These are phyloP conservation scores for Caretta caretta DNA, from an alignment of 2,113 vertebrate species.

Conservation along the genomic window DNA sequence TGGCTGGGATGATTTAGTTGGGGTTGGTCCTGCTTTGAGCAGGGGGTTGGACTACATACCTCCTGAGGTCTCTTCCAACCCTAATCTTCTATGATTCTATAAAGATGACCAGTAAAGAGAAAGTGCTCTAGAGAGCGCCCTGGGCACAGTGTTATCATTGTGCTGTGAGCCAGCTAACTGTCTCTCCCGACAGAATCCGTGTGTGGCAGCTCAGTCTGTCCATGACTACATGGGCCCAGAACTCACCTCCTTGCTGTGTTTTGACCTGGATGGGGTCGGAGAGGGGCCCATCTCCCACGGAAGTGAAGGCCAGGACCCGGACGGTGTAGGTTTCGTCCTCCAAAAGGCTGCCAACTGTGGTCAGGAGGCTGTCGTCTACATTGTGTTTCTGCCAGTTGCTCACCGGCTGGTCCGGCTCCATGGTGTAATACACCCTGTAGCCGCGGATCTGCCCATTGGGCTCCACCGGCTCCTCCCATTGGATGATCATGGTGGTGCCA, in stretches of 20 bases:
- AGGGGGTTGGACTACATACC: no score
- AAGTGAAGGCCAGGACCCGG: conserved; percentile 95
- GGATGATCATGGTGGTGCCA: conserved; percentile 95
- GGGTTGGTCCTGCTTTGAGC: no score
- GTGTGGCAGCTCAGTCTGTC: neutral
- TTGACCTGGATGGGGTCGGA: conserved; percentile 97
- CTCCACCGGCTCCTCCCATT: conserved; percentile 98
- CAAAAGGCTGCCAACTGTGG: conserved; percentile 92
- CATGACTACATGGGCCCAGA: fast-evolving
- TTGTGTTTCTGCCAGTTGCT: conserved; percentile 97
- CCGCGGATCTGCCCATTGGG: conserved; percentile 97
- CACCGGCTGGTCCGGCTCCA: conserved; percentile 92
- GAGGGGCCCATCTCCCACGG: conserved; percentile 96
- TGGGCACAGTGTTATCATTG: neutral
- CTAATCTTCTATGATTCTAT: no score
- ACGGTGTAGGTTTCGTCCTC: conserved; percentile 95
- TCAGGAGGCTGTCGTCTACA: conserved; percentile 95
- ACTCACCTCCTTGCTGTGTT: conserved; percentile 95
- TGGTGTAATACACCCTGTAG: conserved; percentile 96
- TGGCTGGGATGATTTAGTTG: no score
- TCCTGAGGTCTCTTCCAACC: no score
- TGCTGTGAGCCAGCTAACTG: neutral
- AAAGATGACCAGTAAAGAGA: neutral
- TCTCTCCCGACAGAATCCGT: neutral
- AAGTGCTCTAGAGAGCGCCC: fast-evolving